Conservation (phyloP, 2,888 invertebrate genomes). For the Luffia ferchaultella region DNA sequence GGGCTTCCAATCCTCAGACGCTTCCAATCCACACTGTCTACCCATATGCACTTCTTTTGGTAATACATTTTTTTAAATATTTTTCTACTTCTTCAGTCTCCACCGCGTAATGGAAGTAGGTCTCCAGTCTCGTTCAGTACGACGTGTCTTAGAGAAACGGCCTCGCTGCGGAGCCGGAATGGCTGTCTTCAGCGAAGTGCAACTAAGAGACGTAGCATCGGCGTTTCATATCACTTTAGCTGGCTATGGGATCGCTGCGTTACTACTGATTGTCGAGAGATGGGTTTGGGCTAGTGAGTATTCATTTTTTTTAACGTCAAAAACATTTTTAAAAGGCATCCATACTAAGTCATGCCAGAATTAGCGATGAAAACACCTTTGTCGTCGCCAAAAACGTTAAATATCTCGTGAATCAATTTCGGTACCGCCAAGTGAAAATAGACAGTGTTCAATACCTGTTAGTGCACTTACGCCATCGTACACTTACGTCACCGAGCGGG, state of each 20-base stretch:
- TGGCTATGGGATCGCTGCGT: slow-evolving; percentile 6
- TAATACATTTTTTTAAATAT: too few relatives aligned
- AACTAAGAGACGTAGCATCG: slow-evolving; percentile 11
- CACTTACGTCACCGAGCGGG: too few relatives aligned
- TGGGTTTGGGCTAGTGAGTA: slow-evolving; percentile 4
- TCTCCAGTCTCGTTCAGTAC: slow-evolving; percentile 11
- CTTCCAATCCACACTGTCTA: too few relatives aligned
- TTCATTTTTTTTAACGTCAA: neutral
- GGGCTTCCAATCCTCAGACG: too few relatives aligned
- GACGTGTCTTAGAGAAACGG: slow-evolving; percentile 8
- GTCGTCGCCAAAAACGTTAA: too few relatives aligned
- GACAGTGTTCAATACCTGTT: too few relatives aligned
- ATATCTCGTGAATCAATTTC: too few relatives aligned
- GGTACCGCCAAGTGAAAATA: too few relatives aligned
- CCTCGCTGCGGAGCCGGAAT: slow-evolving; percentile 12
- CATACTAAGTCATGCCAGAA: neutral
- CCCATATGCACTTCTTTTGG: too few relatives aligned
- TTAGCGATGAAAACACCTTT: neutral
- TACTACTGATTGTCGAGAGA: slow-evolving; percentile 8
- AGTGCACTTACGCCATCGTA: too few relatives aligned
- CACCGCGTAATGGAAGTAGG: slow-evolving; percentile 13
- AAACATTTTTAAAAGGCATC: too few relatives aligned
- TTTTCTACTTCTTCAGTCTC: too few relatives aligned
- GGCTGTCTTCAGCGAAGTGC: slow-evolving; percentile 14
- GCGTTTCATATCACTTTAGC: slow-evolving; percentile 8